phyloP scores from a whole-genome alignment of 2,113 vertebrate species.

The Phaethon lepturus region DNA sequence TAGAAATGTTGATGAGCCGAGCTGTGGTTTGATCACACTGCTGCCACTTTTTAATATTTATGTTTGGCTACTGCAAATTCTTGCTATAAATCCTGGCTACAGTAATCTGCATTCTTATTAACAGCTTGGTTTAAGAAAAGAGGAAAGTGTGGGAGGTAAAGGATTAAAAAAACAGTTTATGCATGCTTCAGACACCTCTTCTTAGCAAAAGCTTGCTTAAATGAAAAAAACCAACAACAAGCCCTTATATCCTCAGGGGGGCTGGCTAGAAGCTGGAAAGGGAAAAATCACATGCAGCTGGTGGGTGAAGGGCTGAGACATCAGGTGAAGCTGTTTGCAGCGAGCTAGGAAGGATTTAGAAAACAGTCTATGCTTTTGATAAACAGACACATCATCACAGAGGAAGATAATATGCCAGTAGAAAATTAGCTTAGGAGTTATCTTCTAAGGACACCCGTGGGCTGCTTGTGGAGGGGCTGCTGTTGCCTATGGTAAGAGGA shows the following conservation, averaged over 20 bases:
- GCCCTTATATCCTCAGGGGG: neutral
- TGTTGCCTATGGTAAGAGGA: neutral
- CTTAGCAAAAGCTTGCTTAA: constrained; percentile 58
- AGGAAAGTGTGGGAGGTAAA: constrained; percentile 38
- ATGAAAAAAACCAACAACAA: neutral
- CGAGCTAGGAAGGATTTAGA: constrained; percentile 22
- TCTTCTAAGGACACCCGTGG: neutral
- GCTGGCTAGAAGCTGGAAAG: neutral
- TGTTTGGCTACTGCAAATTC: neutral
- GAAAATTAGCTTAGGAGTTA: neutral
- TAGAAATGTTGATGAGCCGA: constrained; percentile 7
- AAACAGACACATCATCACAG: neutral
- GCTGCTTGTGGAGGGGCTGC: neutral
- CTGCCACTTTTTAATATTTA: constrained; percentile 19
- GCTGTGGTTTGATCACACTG: constrained; percentile 9
- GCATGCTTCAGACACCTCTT: constrained; percentile 41
- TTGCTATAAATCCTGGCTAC: constrained; percentile 31
- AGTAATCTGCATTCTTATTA: constrained; percentile 67
- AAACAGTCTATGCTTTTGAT: neutral
- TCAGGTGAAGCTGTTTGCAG: constrained; percentile 23
- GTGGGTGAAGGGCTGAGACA: neutral
- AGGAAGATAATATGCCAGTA: neutral
- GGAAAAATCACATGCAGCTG: neutral
- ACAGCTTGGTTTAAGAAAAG: constrained; percentile 45
- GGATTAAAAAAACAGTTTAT: constrained; percentile 50